Conservation (phyloP, 2,113 vertebrate genomes). For the Amia ocellicauda region DNA sequence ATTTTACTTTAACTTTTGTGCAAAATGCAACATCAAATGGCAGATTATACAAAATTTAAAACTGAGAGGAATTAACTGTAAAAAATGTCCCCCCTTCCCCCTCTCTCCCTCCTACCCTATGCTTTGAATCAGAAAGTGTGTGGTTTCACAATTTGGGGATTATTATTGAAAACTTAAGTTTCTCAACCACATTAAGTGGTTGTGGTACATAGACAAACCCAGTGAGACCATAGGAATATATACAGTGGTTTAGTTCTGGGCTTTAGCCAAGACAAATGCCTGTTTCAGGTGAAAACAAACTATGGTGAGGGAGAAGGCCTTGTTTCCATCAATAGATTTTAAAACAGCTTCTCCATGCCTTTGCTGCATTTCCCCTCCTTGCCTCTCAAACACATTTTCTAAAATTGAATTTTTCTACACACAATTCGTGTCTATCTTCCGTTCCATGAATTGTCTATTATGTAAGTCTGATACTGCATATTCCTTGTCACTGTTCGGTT, state of each 20-base stretch:
- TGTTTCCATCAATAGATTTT: constrained; percentile 40
- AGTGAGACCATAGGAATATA: constrained; percentile 69
- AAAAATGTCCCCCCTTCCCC: too few relatives aligned
- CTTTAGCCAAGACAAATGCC: constrained; percentile 67
- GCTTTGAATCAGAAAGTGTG: constrained; percentile 47
- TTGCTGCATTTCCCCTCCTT: constrained; percentile 17
- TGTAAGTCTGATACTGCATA: too few relatives aligned
- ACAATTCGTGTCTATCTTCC: too few relatives aligned
- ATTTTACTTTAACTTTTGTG: too few relatives aligned
- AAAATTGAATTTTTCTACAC: too few relatives aligned
- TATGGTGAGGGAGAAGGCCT: constrained; percentile 44
- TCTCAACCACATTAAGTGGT: constrained; percentile 61
- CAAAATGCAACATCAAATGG: too few relatives aligned
- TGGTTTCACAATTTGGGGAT: constrained; percentile 69
- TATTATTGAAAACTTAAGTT: constrained; percentile 60
- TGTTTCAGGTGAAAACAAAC: constrained; percentile 72
- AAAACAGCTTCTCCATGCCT: constrained; percentile 21
- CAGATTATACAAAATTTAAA: too few relatives aligned
- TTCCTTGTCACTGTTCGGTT: too few relatives aligned
- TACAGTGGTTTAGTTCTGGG: constrained; percentile 67
- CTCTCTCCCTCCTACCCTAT: too few relatives aligned
- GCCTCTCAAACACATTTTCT: too few relatives aligned
- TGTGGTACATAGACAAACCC: constrained; percentile 63
- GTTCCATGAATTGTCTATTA: too few relatives aligned
- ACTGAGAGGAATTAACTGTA: too few relatives aligned